phyloP scores from a whole-genome alignment of 2,888 invertebrate species.

The Abrostola triplasia region DNA sequence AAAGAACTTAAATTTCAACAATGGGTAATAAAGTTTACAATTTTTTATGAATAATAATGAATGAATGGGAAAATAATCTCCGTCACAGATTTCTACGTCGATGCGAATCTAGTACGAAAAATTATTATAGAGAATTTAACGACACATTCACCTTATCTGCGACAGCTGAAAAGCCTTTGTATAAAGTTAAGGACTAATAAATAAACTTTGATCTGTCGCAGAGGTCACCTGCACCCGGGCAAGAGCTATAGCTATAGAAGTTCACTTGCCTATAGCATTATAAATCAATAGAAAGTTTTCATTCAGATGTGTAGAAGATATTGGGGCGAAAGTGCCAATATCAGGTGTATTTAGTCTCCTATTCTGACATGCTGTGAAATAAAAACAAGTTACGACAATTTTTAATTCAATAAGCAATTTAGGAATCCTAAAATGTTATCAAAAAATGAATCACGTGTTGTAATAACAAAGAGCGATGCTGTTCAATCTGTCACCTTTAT shows the following conservation, averaged over 20 bases:
- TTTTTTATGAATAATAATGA: slow-evolving; percentile 25
- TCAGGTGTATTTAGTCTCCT: not conserved
- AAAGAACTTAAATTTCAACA: slow-evolving; percentile 28
- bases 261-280: slow-evolving; percentile 29
- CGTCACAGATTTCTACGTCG: slow-evolving; percentile 15
- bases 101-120: slow-evolving; percentile 19
- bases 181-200: slow-evolving; percentile 44
- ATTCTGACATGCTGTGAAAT: not conserved
- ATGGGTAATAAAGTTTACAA: slow-evolving; percentile 35
- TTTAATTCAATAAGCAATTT: too few relatives aligned
- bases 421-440: too few relatives aligned
- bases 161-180: slow-evolving; percentile 53
- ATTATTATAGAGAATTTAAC: slow-evolving; percentile 23
- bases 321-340: not conserved
- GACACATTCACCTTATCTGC: slow-evolving; percentile 42
- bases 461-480: too few relatives aligned
- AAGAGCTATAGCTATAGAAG: slow-evolving; percentile 33
- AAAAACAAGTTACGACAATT: not conserved
- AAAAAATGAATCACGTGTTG: too few relatives aligned
- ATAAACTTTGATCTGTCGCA: slow-evolving; percentile 39
- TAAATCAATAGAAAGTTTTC: slow-evolving; percentile 27
- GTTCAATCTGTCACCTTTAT: too few relatives aligned
- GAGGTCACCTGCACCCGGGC: slow-evolving; percentile 33
- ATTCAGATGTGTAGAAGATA: not conserved
- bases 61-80: slow-evolving; percentile 16